phyloP scores from a whole-genome alignment of 2,888 invertebrate species.

The Spisula solida region DNA sequence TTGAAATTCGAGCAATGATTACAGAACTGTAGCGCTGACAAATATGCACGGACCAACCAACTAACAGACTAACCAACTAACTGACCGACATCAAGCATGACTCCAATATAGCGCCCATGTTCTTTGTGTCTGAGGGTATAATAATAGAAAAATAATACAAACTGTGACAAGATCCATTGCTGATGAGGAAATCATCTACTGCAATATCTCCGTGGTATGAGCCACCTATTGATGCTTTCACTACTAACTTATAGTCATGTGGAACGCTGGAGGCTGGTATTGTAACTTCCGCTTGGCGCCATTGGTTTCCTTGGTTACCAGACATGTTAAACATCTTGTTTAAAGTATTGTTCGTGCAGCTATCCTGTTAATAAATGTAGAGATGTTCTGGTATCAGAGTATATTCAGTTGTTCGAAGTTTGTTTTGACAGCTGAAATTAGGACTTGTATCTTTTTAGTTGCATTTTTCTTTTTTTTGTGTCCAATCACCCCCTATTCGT shows the following conservation, averaged over 20 bases:
- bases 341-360: conserved; percentile 33
- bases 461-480: too few species aligned
- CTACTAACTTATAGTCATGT: conserved; percentile 61
- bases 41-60: too few species aligned
- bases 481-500: too few species aligned
- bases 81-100: too few species aligned
- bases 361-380: conserved; percentile 35
- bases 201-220: conserved; percentile 72
- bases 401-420: too few species aligned
- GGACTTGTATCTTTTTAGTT: too few species aligned
- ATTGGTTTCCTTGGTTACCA: conserved; percentile 72
- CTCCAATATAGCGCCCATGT: too few species aligned
- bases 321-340: conserved; percentile 32
- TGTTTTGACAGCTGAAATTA: too few species aligned
- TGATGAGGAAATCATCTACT: conserved; percentile 73
- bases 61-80: too few species aligned
- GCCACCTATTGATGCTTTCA: conserved; percentile 68
- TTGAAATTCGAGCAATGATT: too few species aligned
- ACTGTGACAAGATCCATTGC: conserved; percentile 43
- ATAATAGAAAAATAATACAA: not conserved
- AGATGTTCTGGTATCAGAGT: too few species aligned
- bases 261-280: conserved; percentile 51
- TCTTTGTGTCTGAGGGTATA: not conserved
- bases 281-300: conserved; percentile 65
- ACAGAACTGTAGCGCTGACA: too few species aligned